Base-by-base conservation (phyloP, 2,113 vertebrate genomes). In the Rhodinocichla rosea region DNA sequence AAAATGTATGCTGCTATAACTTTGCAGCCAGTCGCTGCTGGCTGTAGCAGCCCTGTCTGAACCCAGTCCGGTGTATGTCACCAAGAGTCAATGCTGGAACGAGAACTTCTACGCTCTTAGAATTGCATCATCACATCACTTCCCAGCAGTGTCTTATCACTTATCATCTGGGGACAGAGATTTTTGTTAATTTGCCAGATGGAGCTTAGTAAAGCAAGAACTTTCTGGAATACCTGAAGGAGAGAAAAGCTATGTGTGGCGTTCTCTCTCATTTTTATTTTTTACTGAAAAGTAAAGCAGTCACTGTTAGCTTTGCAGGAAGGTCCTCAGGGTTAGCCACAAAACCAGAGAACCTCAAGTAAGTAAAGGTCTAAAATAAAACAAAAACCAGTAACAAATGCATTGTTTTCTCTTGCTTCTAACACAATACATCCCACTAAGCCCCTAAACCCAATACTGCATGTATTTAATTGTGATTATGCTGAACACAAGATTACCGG, bases 351-450 rank as follows among this genome's bases (percentile, higher is more conserved):
- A 87, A 86, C 39, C 21, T 60, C 70, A 86, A 96, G 68, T 89
- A 90, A 95, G 81, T 85, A 93, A 93, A 92, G 75, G 74, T 63
- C 71, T 77, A 79, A 96, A 94, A 92, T 76, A 96, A 97, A 92
- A 82, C 33, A 82, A 93, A 67, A 93, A 0, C 1, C 71, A 84
- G 42, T 60, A 93, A 94, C 69, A 84, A 93, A 94, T 24, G 10
- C 47, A 96, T 96, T 96, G 94, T 96, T 97, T 96, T 96, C 75
- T 83, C 86, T 94, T 94, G 91, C 78, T 94, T 87, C 94, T 95
- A 82, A 93, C 83, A 96, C 91, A 97, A 95, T 94, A 74, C 91
- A 90, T 91, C 64, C 73, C 93, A 56, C 94, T 84, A 94, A 95
- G 93, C 70, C 74, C 86, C 90, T 95, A 91, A 95, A 97, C 32